These are phyloP conservation scores for Artibeus jamaicensis DNA, from an alignment of 2,797 vertebrate genomes.

Conservation along the genomic window DNA sequence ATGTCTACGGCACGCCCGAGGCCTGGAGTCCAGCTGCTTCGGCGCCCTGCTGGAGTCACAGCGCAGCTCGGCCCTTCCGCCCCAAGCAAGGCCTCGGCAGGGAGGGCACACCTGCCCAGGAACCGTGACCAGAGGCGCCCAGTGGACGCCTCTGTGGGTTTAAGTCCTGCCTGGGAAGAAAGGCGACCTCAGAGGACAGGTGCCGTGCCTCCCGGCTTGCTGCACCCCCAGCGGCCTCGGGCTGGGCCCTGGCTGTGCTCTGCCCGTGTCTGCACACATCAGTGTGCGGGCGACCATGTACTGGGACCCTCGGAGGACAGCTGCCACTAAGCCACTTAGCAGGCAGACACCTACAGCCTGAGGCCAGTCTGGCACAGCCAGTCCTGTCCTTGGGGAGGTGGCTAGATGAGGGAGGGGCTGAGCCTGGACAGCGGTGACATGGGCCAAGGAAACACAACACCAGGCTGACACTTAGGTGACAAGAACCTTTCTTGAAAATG, in stretches of 20 bases:
- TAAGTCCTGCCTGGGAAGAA: neutral
- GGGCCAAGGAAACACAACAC: neutral
- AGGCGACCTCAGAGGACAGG: neutral
- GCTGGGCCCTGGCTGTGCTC: no score
- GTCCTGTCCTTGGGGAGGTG: neutral
- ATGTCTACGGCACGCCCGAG: rapidly evolving
- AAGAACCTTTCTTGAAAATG: rapidly evolving
- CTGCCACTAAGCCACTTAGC: neutral
- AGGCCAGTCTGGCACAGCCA: neutral
- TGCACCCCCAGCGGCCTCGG: rapidly evolving
- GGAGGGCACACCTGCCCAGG: rapidly evolving
- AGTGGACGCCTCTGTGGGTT: rapidly evolving
- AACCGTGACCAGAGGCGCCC: rapidly evolving
- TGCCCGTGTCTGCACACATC: rapidly evolving
- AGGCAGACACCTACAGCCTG: neutral
- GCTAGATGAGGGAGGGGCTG: neutral
- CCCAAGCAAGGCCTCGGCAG: rapidly evolving
- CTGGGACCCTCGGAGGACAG: rapidly evolving
- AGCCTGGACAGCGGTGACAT: rapidly evolving
- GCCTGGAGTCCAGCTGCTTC: neutral
- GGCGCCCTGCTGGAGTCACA: rapidly evolving
- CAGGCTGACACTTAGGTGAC: rapidly evolving
- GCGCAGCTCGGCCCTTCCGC: neutral
- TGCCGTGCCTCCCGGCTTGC: rapidly evolving
- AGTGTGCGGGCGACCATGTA: neutral